Percentiles rank a stretch among this genome's conserved stretches.
Evolutionary conservation across 1,140 invertebrate species (phyloP).

Genomic region (Atta texana): DNA sequence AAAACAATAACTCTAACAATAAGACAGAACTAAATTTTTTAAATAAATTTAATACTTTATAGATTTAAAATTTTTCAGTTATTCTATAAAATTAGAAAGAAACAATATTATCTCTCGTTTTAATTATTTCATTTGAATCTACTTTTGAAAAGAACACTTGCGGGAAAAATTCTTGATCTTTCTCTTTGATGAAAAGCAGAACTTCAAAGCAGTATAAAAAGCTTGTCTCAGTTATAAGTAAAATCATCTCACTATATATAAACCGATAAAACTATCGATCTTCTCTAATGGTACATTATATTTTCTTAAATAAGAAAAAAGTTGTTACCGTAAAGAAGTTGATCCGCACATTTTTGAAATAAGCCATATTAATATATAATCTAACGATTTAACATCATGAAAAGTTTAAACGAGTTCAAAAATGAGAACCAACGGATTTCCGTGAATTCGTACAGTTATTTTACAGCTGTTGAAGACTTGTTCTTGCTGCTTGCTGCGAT

Average conservation of each 20-base stretch:
- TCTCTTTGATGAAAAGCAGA: background rate
- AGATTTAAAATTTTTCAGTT: background rate
- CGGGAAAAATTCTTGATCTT: background rate
- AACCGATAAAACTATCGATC: background rate
- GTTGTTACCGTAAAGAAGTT: background rate
- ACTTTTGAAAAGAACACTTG: background rate
- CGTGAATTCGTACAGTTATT: background rate
- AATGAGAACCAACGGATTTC: background rate
- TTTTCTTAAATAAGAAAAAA: background rate
- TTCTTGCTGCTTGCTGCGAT: conserved; percentile 33
- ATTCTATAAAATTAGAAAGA: background rate
- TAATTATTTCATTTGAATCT: background rate
- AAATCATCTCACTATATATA: background rate
- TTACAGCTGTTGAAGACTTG: background rate
- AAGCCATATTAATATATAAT: background rate
- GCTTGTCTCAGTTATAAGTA: background rate
- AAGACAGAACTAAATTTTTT: background rate
- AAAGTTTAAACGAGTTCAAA: background rate
- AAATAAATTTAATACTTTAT: background rate
- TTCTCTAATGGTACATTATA: background rate
- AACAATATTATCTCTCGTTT: conserved; percentile 2
- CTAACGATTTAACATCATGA: background rate
- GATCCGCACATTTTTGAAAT: background rate
- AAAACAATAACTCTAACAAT: background rate
- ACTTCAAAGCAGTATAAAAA: background rate